Base-by-base conservation (phyloP, 2,797 vertebrate genomes). In the Pangasius mekongensis region DNA sequence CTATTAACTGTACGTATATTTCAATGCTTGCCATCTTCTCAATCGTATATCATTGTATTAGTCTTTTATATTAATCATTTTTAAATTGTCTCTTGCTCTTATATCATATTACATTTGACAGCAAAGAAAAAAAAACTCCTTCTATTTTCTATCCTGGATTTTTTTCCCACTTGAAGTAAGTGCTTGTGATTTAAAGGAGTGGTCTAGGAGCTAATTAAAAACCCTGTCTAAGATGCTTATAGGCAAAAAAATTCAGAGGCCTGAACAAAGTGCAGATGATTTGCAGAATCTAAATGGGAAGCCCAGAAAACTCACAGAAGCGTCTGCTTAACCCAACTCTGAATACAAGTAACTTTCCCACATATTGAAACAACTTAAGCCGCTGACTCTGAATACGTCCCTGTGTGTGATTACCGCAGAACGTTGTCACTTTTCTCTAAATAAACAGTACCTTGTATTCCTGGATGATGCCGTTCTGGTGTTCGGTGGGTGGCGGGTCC, bases 391-490 rank as follows among this genome's bases (percentile, higher is more conserved):
- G 33, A 47, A 83, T n/a, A 64, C 7, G 14, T 3, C 24, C 13
- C 9, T 30, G 36, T 30, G 58, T 24, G 14, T 64, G 58, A 62
- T 43, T 47, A 62, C 24, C 5, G n/a, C 0, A 20, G 36, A 47
- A 30, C 14, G 11, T 49, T 47, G 39, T 20, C 7, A 62, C 5
- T n/a, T 82, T 64, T 64, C 22, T 47, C 49, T 43, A 83, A 83
- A 84, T 22, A 3, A 60, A 56, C 77, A 16, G 11, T 93, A 99
- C 99, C 98, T 98, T 99, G 92, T 99, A 99, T 92, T 99, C 99
- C 92, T 99, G 99, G 93, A 99, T 98, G 91, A 99, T 97, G 94
- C 99, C 98, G 52, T 99, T 99, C 94, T 99, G 99, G 93, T 99
- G 98, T 94, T 99, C 98, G 2, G 96, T 94, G 60, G 98, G 98